Evolutionary conservation across 1,140 invertebrate species (phyloP).

Genomic region (Agraylea sexmaculata): DNA sequence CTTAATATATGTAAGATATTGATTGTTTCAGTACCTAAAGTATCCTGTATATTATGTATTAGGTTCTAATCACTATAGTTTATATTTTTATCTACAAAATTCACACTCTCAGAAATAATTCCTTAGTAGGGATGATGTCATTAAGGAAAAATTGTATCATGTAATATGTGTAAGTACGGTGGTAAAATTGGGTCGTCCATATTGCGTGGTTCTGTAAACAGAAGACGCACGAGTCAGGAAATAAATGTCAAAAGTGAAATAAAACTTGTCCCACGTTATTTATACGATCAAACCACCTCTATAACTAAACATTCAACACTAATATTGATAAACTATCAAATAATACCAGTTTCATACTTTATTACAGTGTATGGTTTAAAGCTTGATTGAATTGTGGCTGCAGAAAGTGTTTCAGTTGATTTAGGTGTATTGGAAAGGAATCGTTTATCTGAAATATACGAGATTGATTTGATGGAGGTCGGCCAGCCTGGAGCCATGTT

Average conservation of each 20-base stretch:
- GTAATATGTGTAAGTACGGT: conserved; percentile 8
- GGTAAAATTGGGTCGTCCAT: conserved; percentile 15
- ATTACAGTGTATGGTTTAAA: not conserved
- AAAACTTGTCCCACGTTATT: conserved; percentile 5
- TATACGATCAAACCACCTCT: not conserved
- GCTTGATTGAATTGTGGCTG: not conserved
- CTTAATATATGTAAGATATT: not conserved
- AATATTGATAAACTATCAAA: not conserved
- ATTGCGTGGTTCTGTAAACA: conserved; percentile 9
- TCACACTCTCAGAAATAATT: not conserved
- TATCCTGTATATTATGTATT: conserved; percentile 1
- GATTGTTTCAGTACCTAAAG: not conserved
- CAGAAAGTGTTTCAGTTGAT: not conserved
- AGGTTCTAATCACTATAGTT: not conserved
- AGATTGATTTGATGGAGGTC: no score
- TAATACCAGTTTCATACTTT: no score
- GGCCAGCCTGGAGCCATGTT: no score
- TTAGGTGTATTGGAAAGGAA: not conserved
- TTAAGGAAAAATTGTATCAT: conserved; percentile 1
- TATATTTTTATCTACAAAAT: conserved; percentile 2
- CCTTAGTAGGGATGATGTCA: not conserved
- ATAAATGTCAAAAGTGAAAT: conserved; percentile 20
- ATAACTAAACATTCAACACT: not conserved
- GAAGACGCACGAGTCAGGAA: conserved; percentile 14
- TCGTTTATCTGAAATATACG: no score